These are phyloP conservation scores for Meteorus cinctellus DNA, from an alignment of 2,888 invertebrate species.

Conservation along the genomic window DNA sequence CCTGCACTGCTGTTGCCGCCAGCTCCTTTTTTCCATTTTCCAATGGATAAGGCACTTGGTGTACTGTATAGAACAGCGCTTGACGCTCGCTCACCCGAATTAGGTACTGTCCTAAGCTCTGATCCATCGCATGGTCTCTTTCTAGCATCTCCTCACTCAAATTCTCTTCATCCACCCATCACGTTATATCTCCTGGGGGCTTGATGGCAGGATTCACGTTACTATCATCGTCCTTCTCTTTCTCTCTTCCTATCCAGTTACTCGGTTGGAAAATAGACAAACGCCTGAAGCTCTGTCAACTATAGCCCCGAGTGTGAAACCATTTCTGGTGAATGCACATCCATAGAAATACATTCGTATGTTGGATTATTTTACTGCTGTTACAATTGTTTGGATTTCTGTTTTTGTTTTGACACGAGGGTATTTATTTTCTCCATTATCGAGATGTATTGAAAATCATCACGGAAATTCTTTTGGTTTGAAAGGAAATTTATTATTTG, in stretches of 20 bases:
- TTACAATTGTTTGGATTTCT: slow-evolving; percentile 26
- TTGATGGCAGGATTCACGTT: slow-evolving; percentile 11
- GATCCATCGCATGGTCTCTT: not conserved
- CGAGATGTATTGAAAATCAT: no score
- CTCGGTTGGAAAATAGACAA: slow-evolving; percentile 37
- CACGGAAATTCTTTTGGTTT: no score
- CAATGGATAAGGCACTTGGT: slow-evolving; percentile 21
- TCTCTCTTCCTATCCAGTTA: slow-evolving; percentile 10
- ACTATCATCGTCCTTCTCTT: slow-evolving; percentile 28
- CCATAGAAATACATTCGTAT: not conserved
- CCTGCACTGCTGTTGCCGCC: slow-evolving; percentile 30
- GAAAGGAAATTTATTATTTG: no score
- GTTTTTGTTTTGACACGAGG: not conserved
- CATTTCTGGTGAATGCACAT: slow-evolving; percentile 20
- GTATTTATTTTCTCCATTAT: no score
- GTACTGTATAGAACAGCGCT: slow-evolving; percentile 29
- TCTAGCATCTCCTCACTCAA: not conserved
- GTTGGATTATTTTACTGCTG: not conserved
- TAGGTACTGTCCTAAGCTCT: slow-evolving; percentile 29
- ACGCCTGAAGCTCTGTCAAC: slow-evolving; percentile 32
- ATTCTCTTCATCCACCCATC: slow-evolving; percentile 12
- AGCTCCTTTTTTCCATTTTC: slow-evolving; percentile 22
- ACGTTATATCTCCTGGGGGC: not conserved
- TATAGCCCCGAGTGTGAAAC: slow-evolving; percentile 8
- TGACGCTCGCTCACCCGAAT: slow-evolving; percentile 46